Evolutionary conservation across 2,888 invertebrate species (phyloP).

Genomic region (Myopa tessellatipennis): DNA sequence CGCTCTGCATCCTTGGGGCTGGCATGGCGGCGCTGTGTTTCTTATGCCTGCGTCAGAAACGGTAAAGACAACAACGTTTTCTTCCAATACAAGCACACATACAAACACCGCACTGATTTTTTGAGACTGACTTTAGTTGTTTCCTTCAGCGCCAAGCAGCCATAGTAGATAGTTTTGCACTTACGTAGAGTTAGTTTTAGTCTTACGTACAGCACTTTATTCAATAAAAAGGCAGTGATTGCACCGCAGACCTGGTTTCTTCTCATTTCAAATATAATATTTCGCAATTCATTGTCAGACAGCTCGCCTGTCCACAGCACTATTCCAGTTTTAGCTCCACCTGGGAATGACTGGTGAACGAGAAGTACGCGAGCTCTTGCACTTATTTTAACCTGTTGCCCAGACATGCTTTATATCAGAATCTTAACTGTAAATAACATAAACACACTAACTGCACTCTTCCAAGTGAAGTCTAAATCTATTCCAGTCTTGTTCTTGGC

Average conservation of each 20-base stretch:
- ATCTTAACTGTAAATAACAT: slow-evolving; percentile 43
- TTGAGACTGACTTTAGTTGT: slow-evolving; percentile 45
- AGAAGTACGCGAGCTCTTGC: not conserved
- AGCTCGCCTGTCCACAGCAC: not conserved
- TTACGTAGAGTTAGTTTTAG: not conserved
- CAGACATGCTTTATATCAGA: not conserved
- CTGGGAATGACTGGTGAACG: not conserved
- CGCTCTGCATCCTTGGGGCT: slow-evolving; percentile 84
- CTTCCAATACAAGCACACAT: slow-evolving; percentile 3
- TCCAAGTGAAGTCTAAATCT: not conserved
- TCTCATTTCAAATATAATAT: not conserved
- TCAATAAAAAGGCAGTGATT: slow-evolving; percentile 14
- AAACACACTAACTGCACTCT: slow-evolving; percentile 30
- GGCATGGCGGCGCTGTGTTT: slow-evolving; percentile 83
- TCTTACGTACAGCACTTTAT: slow-evolving; percentile 13
- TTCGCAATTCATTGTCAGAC: not conserved
- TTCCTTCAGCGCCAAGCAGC: not conserved
- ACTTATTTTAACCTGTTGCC: not conserved
- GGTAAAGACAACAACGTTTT: slow-evolving; percentile 56
- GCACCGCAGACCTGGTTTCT: not conserved
- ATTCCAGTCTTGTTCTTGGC: not conserved
- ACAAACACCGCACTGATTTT: slow-evolving; percentile 36
- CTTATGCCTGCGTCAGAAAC: slow-evolving; percentile 74
- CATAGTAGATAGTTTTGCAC: slow-evolving; percentile 10
- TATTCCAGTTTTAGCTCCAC: not conserved